Percentiles rank a stretch among this genome's conserved stretches.
Evolutionary conservation across 2,113 vertebrate genomes (phyloP).

Genomic region (Procavia capensis): DNA sequence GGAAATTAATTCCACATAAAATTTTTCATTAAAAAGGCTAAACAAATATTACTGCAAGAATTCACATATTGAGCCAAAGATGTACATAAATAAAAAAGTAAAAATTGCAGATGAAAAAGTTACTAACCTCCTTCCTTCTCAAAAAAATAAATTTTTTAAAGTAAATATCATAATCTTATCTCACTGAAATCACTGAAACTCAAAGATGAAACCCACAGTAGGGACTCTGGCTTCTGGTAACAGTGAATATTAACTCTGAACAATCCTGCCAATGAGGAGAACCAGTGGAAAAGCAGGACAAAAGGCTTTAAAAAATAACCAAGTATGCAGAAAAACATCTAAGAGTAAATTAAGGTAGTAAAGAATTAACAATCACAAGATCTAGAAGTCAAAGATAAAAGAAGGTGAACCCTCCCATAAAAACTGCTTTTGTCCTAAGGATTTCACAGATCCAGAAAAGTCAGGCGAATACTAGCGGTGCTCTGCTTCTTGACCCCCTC

Average conservation of each 20-base stretch:
- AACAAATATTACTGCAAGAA: background rate
- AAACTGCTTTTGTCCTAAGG: background rate
- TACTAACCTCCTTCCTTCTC: background rate
- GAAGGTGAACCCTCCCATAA: background rate
- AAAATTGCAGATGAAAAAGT: background rate
- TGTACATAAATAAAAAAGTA: background rate
- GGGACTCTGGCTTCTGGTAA: background rate
- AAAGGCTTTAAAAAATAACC: background rate
- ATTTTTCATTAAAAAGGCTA: background rate
- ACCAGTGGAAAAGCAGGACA: background rate
- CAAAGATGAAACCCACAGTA: background rate
- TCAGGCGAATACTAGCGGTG: accelerated
- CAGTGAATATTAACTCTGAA: background rate
- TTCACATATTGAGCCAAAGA: background rate
- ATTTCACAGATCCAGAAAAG: background rate
- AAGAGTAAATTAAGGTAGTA: background rate
- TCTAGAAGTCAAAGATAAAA: background rate
- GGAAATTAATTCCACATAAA: background rate
- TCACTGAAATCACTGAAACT: background rate
- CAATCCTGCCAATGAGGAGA: background rate
- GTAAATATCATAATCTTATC: background rate
- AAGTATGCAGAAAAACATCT: background rate
- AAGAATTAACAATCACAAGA: background rate
- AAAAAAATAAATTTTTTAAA: background rate
- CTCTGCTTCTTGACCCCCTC: background rate